Percentiles rank a stretch among this genome's conserved stretches.
These are phyloP conservation scores for Eclectus roratus DNA, from an alignment of 2,113 vertebrate genomes.

Conservation along the genomic window DNA sequence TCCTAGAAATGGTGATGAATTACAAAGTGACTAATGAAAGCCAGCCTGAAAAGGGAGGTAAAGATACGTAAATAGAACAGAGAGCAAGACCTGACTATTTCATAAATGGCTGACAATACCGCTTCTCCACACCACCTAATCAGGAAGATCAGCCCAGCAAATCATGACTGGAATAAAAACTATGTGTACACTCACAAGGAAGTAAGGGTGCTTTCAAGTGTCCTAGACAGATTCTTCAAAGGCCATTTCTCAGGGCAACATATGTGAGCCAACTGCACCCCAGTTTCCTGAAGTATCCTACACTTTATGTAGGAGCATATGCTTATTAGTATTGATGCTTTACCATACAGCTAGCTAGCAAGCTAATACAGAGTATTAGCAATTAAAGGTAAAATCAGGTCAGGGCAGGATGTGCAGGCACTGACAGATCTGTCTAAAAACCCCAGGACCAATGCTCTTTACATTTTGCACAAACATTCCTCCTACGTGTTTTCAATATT, in stretches of 20 bases:
- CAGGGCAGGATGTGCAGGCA: neutral
- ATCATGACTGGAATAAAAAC: neutral
- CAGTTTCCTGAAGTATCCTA: neutral
- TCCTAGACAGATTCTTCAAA: neutral
- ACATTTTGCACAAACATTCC: neutral
- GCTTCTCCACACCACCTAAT: neutral
- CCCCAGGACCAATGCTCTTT: neutral
- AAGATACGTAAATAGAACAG: neutral
- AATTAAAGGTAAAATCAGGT: neutral
- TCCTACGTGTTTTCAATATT: neutral
- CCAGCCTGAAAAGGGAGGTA: neutral
- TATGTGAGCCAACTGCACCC: neutral
- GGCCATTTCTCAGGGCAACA: neutral
- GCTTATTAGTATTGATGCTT: neutral
- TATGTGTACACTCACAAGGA: neutral
- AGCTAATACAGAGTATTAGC: neutral
- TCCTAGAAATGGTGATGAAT: constrained; percentile 24
- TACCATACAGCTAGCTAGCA: neutral
- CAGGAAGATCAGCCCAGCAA: neutral
- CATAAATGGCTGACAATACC: neutral
- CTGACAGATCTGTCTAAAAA: neutral
- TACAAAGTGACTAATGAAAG: neutral
- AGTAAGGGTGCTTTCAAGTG: neutral
- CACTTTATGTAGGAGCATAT: neutral
- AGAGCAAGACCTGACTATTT: neutral